These are phyloP conservation scores for Leptura quadrifasciata DNA, from an alignment of 2,888 invertebrate genomes.

Conservation along the genomic window DNA sequence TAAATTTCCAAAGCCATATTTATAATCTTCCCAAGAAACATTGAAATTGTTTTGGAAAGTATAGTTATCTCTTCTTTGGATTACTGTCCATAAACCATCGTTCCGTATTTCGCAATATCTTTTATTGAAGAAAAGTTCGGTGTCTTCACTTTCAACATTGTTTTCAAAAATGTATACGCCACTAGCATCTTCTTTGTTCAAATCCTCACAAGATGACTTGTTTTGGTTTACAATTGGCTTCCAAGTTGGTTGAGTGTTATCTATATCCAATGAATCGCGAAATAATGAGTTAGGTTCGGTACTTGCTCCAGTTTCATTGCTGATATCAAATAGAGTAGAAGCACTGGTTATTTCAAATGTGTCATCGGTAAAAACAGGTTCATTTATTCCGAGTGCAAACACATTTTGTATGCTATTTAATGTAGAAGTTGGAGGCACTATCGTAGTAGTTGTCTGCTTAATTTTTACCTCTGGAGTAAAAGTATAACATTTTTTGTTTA, in stretches of 20 bases:
- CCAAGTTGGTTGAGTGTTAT: slow-evolving; percentile 42
- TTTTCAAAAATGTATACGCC: slow-evolving; percentile 72
- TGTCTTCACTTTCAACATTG: slow-evolving; percentile 52
- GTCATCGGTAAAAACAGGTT: slow-evolving; percentile 15
- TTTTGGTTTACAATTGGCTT: slow-evolving; percentile 46
- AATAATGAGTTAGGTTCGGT: background rate
- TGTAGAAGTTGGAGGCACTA: background rate
- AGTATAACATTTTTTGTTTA: slow-evolving; percentile 31
- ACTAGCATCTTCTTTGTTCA: slow-evolving; percentile 68
- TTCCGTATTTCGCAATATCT: slow-evolving; percentile 75
- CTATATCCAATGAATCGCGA: background rate
- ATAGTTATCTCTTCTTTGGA: slow-evolving; percentile 73
- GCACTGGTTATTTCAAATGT: slow-evolving; percentile 3
- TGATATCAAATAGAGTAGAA: slow-evolving; percentile 10
- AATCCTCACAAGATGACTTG: slow-evolving; percentile 72
- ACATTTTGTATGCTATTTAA: background rate
- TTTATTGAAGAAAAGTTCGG: slow-evolving; percentile 72
- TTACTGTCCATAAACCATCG: slow-evolving; percentile 76
- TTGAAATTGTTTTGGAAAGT: slow-evolving; percentile 75
- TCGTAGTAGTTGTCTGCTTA: background rate
- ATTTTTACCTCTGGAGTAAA: background rate
- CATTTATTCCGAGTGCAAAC: background rate
- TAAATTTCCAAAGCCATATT: slow-evolving; percentile 77
- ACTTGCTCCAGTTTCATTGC: background rate
- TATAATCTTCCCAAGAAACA: slow-evolving; percentile 77